Evolutionary conservation across 2,797 vertebrate genomes (phyloP).

Genomic region (Mormyrus proboscirostris): DNA sequence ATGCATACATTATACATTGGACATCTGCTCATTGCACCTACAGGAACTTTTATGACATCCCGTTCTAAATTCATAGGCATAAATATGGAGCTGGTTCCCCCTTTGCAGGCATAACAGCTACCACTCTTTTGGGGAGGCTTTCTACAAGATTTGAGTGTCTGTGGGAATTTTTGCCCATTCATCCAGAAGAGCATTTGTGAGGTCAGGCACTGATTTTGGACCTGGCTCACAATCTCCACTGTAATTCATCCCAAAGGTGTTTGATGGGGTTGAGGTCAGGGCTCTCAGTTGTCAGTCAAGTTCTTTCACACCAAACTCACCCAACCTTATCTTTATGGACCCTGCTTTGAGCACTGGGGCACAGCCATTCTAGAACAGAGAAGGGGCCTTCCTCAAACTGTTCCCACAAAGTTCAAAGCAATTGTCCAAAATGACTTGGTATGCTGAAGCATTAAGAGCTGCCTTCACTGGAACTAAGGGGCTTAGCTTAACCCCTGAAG

Average conservation of each 20-base stretch:
- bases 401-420: not conserved
- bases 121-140: not conserved
- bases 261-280: not conserved
- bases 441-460: not conserved
- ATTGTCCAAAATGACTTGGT: not conserved
- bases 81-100: not conserved
- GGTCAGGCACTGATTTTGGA: not conserved
- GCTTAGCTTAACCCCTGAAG: not conserved
- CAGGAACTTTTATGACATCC: not conserved
- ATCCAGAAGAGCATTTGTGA: not conserved
- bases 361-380: not conserved
- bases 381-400: not conserved
- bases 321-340: not conserved
- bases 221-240: not conserved
- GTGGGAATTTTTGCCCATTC: not conserved
- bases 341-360: not conserved
- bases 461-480: not conserved
- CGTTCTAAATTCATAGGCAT: not conserved
- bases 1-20: not conserved
- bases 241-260: not conserved
- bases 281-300: not conserved
- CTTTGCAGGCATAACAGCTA: not conserved
- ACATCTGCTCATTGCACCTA: not conserved
- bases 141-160: not conserved
- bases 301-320: not conserved